Percentiles rank a stretch among this genome's conserved stretches.
phyloP scores from a whole-genome alignment of 2,797 vertebrate genomes.

The Hydrophis major region DNA sequence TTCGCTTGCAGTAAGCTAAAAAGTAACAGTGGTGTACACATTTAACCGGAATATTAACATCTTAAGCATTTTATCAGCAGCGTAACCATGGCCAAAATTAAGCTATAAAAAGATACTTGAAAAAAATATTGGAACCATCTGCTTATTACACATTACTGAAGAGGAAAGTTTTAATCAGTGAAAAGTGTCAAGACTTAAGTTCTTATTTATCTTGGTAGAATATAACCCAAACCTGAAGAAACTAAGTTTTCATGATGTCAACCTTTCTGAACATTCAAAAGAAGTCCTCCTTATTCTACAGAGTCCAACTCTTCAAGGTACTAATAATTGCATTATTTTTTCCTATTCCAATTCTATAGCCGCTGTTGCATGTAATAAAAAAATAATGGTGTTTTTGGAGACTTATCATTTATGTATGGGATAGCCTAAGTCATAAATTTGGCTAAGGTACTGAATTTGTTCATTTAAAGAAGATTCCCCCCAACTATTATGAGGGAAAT shows the following conservation, averaged over 20 bases:
- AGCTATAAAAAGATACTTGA: not conserved
- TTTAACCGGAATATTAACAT: not conserved
- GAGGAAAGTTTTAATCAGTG: not conserved
- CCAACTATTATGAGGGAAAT: not conserved
- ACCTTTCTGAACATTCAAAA: conserved; percentile 81
- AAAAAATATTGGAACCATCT: not conserved
- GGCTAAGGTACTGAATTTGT: not conserved
- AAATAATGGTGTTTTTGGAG: not conserved
- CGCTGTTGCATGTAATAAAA: not conserved
- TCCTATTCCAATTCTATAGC: not conserved
- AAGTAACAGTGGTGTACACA: not conserved
- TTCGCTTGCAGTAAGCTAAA: not conserved
- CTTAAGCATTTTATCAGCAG: not conserved
- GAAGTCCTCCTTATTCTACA: conserved; percentile 83
- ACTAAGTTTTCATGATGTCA: conserved; percentile 83
- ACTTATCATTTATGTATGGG: not conserved
- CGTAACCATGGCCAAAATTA: not conserved
- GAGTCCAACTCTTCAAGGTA: conserved; percentile 82
- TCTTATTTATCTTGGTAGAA: conserved; percentile 67
- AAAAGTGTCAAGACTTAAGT: not conserved
- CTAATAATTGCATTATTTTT: not conserved
- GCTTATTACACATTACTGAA: not conserved
- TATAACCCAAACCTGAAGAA: conserved; percentile 75
- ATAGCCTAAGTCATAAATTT: not conserved
- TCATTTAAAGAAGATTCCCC: not conserved